phyloP scores from a whole-genome alignment of 2,113 vertebrate genomes.

The Cheirogaleus medius region DNA sequence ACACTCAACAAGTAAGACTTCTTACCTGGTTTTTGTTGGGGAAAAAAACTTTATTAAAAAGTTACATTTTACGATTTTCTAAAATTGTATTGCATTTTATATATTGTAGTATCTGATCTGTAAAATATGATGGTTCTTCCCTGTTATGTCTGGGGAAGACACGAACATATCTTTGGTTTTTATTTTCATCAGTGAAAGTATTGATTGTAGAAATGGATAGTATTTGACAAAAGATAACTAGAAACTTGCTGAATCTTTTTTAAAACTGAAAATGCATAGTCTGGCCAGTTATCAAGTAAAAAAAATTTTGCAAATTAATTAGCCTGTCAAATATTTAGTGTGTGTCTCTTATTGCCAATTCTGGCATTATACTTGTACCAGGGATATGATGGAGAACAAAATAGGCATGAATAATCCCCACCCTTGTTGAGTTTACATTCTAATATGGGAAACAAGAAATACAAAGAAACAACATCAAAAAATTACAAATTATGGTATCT shows the following conservation, averaged over 20 bases:
- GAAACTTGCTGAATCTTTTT: background rate
- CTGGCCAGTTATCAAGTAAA: background rate
- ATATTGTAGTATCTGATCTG: background rate
- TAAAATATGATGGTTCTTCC: background rate
- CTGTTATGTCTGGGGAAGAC: background rate
- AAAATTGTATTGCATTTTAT: background rate
- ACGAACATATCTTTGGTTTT: background rate
- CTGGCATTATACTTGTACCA: background rate
- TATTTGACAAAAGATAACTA: background rate
- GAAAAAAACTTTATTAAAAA: background rate
- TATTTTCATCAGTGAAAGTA: background rate
- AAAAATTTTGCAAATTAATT: background rate
- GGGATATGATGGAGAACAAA: background rate
- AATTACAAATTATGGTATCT: background rate
- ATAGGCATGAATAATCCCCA: background rate
- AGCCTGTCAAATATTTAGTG: background rate
- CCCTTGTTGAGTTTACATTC: background rate
- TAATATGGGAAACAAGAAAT: background rate
- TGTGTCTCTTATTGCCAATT: background rate
- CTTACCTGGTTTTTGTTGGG: background rate
- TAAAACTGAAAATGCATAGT: background rate
- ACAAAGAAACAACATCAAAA: background rate
- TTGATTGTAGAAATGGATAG: background rate
- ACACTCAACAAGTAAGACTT: background rate
- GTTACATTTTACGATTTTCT: constrained; percentile 15